Conservation (phyloP, 2,113 vertebrate species). For the Cavia porcellus region DNA sequence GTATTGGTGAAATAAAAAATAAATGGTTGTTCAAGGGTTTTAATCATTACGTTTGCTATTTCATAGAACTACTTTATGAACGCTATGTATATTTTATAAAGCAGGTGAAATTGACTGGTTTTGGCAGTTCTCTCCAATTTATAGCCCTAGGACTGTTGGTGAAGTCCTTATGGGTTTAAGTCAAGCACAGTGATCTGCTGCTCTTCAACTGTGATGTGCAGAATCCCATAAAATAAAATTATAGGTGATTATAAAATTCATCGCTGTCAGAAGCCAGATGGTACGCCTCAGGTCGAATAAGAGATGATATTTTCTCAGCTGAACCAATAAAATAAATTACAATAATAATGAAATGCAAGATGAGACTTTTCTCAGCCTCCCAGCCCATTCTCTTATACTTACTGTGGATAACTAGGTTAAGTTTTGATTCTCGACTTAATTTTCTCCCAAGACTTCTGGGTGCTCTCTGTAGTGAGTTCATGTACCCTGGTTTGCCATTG, state of each 20-base stretch:
- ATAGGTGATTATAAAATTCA: slow-evolving; percentile 46
- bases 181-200: not conserved
- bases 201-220: not conserved
- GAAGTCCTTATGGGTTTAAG: not conserved
- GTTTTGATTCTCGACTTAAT: slow-evolving; percentile 30
- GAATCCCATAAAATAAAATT: slow-evolving; percentile 66
- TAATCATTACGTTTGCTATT: not conserved
- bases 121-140: not conserved
- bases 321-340: not conserved
- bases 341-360: not conserved
- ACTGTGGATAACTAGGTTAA: not conserved
- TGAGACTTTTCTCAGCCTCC: not conserved
- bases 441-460: not conserved
- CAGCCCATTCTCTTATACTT: not conserved
- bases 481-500: not conserved
- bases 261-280: slow-evolving; percentile 66
- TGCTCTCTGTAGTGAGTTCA: not conserved
- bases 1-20: not conserved
- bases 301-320: not conserved
- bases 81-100: not conserved
- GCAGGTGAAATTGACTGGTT: not conserved
- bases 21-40: not conserved
- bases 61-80: not conserved
- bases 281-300: not conserved
- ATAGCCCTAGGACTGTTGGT: not conserved